Percentiles rank a stretch among this genome's conserved stretches.
These are phyloP conservation scores for Melanotaenia nigrans DNA, from an alignment of 2,797 vertebrate species.

Conservation along the genomic window DNA sequence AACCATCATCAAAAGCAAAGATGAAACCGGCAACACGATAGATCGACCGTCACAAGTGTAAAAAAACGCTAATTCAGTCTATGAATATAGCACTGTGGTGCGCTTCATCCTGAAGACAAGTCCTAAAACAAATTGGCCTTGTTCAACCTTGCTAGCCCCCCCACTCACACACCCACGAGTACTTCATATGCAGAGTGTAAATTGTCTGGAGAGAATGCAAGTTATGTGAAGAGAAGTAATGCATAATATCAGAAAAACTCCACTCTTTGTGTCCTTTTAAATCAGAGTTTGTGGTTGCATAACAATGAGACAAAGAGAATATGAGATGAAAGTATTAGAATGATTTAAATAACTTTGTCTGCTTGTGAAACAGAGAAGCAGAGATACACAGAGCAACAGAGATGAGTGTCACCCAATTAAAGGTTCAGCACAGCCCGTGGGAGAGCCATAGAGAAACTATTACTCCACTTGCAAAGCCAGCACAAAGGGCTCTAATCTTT, in stretches of 20 bases:
- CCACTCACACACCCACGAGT: constrained; percentile 10
- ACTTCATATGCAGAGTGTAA: constrained; percentile 61
- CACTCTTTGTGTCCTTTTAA: constrained; percentile 67
- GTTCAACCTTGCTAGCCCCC: constrained; percentile 50
- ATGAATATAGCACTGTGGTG: constrained; percentile 81
- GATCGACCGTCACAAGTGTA: constrained; percentile 85
- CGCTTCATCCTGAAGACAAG: constrained; percentile 54
- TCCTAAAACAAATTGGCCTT: constrained; percentile 77
- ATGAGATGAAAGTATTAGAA: constrained; percentile 82
- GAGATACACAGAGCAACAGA: constrained; percentile 42
- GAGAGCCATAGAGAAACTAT: constrained; percentile 65
- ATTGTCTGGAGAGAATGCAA: constrained; percentile 61
- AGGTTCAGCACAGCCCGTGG: constrained; percentile 66
- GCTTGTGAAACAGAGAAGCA: constrained; percentile 57
- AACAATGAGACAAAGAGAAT: constrained; percentile 84
- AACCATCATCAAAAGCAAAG: constrained; percentile 86
- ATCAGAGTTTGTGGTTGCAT: constrained; percentile 71
- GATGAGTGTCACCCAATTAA: constrained; percentile 76
- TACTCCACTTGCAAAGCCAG: constrained; percentile 46
- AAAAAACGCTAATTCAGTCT: constrained; percentile 86
- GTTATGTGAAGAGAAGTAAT: constrained; percentile 59
- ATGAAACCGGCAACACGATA: constrained; percentile 84
- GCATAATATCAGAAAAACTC: constrained; percentile 51
- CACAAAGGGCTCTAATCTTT: constrained; percentile 58
- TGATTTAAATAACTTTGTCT: constrained; percentile 80